Conservation (phyloP, 92 coral and sea anemone genomes). For the Palythoa grandis region DNA sequence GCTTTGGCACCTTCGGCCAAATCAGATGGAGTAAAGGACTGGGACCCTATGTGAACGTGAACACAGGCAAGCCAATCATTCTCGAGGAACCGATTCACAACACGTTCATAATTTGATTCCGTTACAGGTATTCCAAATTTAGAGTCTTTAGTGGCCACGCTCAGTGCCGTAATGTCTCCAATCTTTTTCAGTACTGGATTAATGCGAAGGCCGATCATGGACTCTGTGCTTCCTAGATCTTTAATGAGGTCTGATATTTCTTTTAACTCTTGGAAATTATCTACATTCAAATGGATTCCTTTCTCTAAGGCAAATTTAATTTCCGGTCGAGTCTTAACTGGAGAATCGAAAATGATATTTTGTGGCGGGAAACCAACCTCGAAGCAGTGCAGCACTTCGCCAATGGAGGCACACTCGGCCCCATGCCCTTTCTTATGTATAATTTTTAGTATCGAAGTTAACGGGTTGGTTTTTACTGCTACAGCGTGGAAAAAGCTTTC, state of each 20-base stretch:
- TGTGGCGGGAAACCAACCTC: conserved; percentile 84
- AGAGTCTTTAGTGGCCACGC: conserved; percentile 77
- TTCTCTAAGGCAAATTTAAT: conserved; percentile 81
- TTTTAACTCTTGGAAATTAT: conserved; percentile 86
- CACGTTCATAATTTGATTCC: conserved; percentile 62
- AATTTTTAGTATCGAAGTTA: conserved; percentile 69
- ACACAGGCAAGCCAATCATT: conserved; percentile 83
- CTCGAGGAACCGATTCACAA: conserved; percentile 71
- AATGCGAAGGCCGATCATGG: conserved; percentile 81
- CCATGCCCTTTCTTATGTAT: conserved; percentile 76
- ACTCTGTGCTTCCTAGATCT: conserved; percentile 56
- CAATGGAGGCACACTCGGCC: conserved; percentile 95
- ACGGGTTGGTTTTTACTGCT: conserved; percentile 85
- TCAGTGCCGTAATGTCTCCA: conserved; percentile 79
- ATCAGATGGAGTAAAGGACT: conserved; percentile 76
- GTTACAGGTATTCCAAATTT: conserved; percentile 92
- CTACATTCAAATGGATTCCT: conserved; percentile 81
- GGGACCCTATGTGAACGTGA: conserved; percentile 89
- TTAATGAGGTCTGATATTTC: conserved; percentile 66
- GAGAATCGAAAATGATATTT: conserved; percentile 85
- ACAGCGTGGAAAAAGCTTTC: conserved; percentile 77
- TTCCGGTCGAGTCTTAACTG: conserved; percentile 85
- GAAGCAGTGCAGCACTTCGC: conserved; percentile 78
- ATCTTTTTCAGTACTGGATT: conserved; percentile 74
- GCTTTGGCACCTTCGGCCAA: conserved; percentile 70